phyloP scores from a whole-genome alignment of 2,113 vertebrate species.

The Asarcornis scutulata region DNA sequence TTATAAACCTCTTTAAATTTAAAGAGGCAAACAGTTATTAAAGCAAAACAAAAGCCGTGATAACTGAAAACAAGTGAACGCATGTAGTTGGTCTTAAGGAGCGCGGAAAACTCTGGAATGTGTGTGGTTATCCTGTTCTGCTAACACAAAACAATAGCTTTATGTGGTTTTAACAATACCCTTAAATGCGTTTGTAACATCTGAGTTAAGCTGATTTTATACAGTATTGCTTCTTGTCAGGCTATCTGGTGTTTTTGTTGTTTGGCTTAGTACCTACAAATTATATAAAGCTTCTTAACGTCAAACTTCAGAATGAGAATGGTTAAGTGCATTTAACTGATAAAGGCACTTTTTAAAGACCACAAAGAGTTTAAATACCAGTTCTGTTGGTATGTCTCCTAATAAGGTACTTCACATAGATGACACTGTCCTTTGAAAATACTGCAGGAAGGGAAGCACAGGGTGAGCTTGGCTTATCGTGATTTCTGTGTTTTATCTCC shows the following conservation, averaged over 20 bases:
- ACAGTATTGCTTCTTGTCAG: neutral
- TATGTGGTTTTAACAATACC: constrained; percentile 5
- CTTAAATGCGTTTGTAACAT: neutral
- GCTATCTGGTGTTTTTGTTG: neutral
- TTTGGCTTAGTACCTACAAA: constrained; percentile 25
- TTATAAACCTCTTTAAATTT: constrained; percentile 4
- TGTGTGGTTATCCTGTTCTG: neutral
- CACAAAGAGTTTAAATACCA: neutral
- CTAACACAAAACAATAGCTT: neutral
- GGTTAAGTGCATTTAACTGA: neutral
- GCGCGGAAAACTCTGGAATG: neutral
- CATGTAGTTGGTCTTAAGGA: neutral
- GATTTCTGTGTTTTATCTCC: neutral
- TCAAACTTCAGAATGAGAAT: neutral
- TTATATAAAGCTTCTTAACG: neutral
- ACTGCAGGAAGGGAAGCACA: neutral
- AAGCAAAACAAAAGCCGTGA: neutral
- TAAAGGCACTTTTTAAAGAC: constrained; percentile 25
- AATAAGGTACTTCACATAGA: neutral
- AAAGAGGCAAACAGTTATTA: neutral
- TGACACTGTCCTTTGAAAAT: neutral
- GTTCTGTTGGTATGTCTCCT: neutral
- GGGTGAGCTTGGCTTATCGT: neutral
- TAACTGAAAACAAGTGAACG: neutral
- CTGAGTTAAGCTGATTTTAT: constrained; percentile 10